Evolutionary conservation across 2,888 invertebrate genomes (phyloP).

Genomic region (Trichopoda pennipes): DNA sequence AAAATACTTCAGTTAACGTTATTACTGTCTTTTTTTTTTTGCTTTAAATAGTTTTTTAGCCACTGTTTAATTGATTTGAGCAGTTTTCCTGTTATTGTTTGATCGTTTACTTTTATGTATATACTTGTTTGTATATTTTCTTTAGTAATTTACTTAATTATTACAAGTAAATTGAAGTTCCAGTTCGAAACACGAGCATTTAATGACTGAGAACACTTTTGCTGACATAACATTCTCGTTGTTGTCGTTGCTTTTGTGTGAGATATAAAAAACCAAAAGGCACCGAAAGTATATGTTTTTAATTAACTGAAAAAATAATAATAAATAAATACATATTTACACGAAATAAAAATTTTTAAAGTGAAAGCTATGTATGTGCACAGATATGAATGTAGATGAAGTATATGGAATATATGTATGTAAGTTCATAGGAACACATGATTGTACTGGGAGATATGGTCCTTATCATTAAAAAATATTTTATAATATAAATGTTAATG

Average conservation of each 20-base stretch:
- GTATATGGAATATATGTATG: neutral
- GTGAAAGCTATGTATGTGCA: neutral
- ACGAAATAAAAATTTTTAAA: constrained; percentile 8
- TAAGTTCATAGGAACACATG: neutral
- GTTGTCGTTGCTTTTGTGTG: constrained; percentile 12
- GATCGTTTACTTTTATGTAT: constrained; percentile 8
- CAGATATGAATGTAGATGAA: neutral
- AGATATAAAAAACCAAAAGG: constrained; percentile 21
- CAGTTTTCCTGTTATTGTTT: no score
- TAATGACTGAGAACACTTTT: constrained; percentile 58
- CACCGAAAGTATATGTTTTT: constrained; percentile 38
- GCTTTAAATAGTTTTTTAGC: no score
- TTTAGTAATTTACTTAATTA: constrained; percentile 21
- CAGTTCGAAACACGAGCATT: constrained; percentile 52
- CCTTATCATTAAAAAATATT: constrained; percentile 38
- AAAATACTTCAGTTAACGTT: no score
- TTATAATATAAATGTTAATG: constrained; percentile 1
- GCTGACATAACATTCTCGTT: constrained; percentile 47
- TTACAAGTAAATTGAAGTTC: constrained; percentile 42
- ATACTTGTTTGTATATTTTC: no score
- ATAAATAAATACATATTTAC: neutral
- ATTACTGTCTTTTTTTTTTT: no score
- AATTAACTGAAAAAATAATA: constrained; percentile 11
- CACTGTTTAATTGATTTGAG: no score
- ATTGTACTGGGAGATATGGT: neutral